phyloP scores from a whole-genome alignment of 2,888 invertebrate species.

The Ochropleura plecta region DNA sequence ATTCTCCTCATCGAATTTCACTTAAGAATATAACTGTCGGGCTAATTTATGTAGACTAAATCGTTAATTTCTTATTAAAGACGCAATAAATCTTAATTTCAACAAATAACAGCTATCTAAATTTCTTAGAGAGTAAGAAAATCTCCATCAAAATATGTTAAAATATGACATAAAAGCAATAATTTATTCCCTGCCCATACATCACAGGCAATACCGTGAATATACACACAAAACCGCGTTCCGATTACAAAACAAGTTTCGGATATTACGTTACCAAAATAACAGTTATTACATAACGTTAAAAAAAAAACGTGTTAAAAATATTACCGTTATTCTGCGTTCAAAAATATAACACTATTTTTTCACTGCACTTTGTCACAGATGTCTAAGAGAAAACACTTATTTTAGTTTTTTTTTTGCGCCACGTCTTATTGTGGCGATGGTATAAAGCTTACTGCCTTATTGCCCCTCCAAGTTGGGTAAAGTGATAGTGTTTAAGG shows the following conservation, averaged over 20 bases:
- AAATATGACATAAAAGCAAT: background rate
- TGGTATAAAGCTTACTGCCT: conserved; percentile 52
- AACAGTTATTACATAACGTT: conserved; percentile 48
- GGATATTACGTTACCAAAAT: conserved; percentile 59
- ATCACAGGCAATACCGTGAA: conserved; percentile 24
- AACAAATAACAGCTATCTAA: background rate
- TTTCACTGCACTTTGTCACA: conserved; percentile 59
- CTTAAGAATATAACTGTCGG: background rate
- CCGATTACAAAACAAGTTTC: conserved; percentile 62
- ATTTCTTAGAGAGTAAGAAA: background rate
- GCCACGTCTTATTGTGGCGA: conserved; percentile 55
- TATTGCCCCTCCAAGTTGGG: conserved; percentile 51
- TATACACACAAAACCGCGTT: conserved; percentile 47
- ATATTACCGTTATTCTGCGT: conserved; percentile 49
- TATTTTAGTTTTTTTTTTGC: conserved; percentile 18
- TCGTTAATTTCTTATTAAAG: background rate
- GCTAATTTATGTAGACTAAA: background rate
- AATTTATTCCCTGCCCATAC: conserved; percentile 27
- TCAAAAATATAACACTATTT: conserved; percentile 42
- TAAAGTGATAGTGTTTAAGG: conserved; percentile 56
- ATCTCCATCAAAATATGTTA: conserved; percentile 1
- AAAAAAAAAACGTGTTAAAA: conserved; percentile 14
- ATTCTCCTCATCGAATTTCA: background rate
- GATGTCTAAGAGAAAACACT: conserved; percentile 46
- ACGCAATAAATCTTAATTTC: conserved; percentile 18